Base-by-base conservation (phyloP, 2,113 vertebrate species). In the Cyphomyrus plagiostoma region DNA sequence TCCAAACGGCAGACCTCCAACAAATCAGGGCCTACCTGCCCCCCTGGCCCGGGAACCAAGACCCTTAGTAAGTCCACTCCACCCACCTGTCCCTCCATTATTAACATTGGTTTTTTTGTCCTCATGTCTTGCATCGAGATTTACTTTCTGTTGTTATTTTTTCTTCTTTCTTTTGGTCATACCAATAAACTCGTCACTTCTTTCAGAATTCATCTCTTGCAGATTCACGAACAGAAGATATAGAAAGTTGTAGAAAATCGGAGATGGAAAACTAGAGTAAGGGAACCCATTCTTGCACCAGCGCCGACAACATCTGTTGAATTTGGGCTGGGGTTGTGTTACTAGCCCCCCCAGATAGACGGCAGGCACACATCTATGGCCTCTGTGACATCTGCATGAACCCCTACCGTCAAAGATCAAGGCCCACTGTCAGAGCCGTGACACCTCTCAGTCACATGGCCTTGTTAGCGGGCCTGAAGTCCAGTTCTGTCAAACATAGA, bases 1-100 rank as follows among this genome's bases (percentile, higher is more conserved):
- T 93, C 93, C 95, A 96, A 96, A 94, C 94, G 94, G 94, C 95
- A 96, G 94, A 93, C 93, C 90, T 93, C 94, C 82, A 90, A 91
- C 93, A 96, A 96, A 96, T 92, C 95, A 93, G 95, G 94, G 93
- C 93, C 94, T 89, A 93, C 94, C 93, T 88, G 90, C 91, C 93
- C 95, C 80, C 92, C 95, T 87, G 91, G 93, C 92, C 95, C 94
- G 93, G 95, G 94, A 95, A 94, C 94, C 95, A 95, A 96, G 94
- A 94, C 93, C 94, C 95, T 96, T 96, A 96, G 95, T 96, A 96
- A 96, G 95, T 96, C 94, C 93, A 91, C 92, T 92, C 93, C 93
- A 92, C 93, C 92, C 80, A 91, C 92, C 90, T 93, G 91, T 91
- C 42, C 94, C 93, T 19, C 87, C 92, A 42, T 92, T 82, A 92